Evolutionary conservation across 2,113 vertebrate species (phyloP), one percentile per base, ranked within the genome.

Genomic region (Planiliza haematocheilus): DNA sequence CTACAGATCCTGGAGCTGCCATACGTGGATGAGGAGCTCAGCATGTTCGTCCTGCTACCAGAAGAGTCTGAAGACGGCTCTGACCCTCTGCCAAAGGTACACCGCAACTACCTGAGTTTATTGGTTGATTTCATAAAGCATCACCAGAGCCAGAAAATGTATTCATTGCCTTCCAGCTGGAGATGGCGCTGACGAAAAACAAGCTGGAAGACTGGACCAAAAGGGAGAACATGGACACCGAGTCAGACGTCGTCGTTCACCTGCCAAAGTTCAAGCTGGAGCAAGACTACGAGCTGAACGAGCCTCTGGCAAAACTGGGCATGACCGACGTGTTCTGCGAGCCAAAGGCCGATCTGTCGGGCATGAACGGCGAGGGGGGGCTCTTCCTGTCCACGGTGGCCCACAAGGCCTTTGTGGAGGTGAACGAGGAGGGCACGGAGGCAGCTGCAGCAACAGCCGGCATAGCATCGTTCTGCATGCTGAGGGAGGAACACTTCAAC

Each of bases 341-440:
- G 0, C 16, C 43, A 4, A 91, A 79, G 66, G 96, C 97, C 6
- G 93, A 99, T 85, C 91, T 99, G 79, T 96, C 96, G 0, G 95
- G 96, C 24, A 97, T 99, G 91, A 97, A 94, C 18, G 93, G 86
- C 17, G 24, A 89, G 13, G 53, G 24, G 0, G 92, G 94, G 30
- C 94, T 99, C 68, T 96, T 89, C 63, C 77, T 99, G 62, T 98
- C 97, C 1, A 85, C 94, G 24, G 87, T 97, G 70, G 85, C 94
- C 41, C 97, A 99, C 88, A 97, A 97, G 85, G 92, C 95, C 62
- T 97, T 97, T 21, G 92, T 95, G 30, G 97, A 99, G 60, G 96
- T 99, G 77, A 98, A 97, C 0, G 97, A 99, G 88, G 96, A 97
- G 70, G 98, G 97, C 16, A 98, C 95, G 0, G 96, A 98, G 85